A percentile compares a stretch with the other conserved stretches of the same genome.
Conservation (phyloP, 2,888 invertebrate genomes). For the Sesia bembeciformis region DNA sequence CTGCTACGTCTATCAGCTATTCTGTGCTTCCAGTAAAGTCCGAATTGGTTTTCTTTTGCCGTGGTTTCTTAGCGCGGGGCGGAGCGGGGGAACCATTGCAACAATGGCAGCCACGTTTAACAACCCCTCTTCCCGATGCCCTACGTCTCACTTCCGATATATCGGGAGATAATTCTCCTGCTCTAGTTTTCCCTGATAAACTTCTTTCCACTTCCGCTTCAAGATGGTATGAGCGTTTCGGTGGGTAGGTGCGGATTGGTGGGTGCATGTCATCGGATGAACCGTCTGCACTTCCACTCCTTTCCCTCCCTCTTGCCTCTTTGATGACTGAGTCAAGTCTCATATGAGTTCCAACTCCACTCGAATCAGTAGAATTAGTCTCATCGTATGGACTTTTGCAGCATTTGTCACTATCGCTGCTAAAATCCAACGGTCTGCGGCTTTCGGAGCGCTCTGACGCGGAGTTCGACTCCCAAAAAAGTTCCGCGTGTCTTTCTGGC, state of each 20-base stretch:
- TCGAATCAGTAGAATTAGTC: slow-evolving; percentile 57
- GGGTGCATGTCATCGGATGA: slow-evolving; percentile 48
- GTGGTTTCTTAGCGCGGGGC: slow-evolving; percentile 59
- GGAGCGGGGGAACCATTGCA: slow-evolving; percentile 75
- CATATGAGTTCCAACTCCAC: slow-evolving; percentile 46
- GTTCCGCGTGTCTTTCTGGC: slow-evolving; percentile 50
- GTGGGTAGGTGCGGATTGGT: slow-evolving; percentile 53
- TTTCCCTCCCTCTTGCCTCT: slow-evolving; percentile 41
- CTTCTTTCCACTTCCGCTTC: slow-evolving; percentile 49
- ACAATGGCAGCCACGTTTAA: slow-evolving; percentile 77
- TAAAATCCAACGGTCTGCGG: slow-evolving; percentile 47
- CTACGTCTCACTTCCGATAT: slow-evolving; percentile 32
- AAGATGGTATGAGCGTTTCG: slow-evolving; percentile 34
- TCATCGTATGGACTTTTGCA: slow-evolving; percentile 63
- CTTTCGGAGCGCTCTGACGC: slow-evolving; percentile 49
- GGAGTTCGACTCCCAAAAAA: slow-evolving; percentile 65
- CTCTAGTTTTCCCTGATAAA: slow-evolving; percentile 48
- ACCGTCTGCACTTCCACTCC: slow-evolving; percentile 40
- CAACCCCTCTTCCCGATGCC: slow-evolving; percentile 70
- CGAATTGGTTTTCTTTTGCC: slow-evolving; percentile 38
- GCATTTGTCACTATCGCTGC: slow-evolving; percentile 66
- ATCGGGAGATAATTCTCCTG: slow-evolving; percentile 36
- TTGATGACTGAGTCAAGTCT: slow-evolving; percentile 66
- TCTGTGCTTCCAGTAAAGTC: slow-evolving; percentile 24
- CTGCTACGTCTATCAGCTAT: too few species aligned